These are phyloP conservation scores for Apteryx owenii DNA, from an alignment of 2,113 vertebrate species.

Conservation along the genomic window DNA sequence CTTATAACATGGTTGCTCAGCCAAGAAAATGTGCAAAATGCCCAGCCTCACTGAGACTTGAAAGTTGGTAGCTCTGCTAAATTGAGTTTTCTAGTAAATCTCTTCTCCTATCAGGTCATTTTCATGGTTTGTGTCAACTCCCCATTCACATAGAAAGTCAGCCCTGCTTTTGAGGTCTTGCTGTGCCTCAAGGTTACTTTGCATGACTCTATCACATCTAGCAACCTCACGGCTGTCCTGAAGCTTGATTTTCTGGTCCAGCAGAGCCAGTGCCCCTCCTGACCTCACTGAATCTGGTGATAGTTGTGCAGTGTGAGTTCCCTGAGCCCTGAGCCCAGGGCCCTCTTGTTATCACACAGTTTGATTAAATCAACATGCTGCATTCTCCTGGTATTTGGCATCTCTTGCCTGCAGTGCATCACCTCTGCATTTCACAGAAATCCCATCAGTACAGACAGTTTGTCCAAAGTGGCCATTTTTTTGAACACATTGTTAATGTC, in stretches of 20 bases:
- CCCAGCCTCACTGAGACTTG: not conserved
- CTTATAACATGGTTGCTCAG: not conserved
- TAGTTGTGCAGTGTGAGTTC: rapidly evolving
- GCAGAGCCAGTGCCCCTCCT: not conserved
- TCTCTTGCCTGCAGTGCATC: not conserved
- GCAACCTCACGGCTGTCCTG: conserved; percentile 32
- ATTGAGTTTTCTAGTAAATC: not conserved
- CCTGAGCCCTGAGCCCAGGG: not conserved
- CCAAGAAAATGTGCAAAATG: conserved; percentile 27
- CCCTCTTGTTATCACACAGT: not conserved
- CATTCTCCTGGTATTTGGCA: not conserved
- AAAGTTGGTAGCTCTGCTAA: not conserved
- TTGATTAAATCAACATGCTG: not conserved
- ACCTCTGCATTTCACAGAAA: not conserved
- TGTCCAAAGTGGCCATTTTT: not conserved
- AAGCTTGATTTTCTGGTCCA: conserved; percentile 17
- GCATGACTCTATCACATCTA: conserved; percentile 45
- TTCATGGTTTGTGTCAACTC: not conserved
- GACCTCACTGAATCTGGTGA: not conserved
- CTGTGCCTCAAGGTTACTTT: not conserved
- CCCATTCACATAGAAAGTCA: not conserved
- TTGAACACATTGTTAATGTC: rapidly evolving
- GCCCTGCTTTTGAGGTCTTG: not conserved
- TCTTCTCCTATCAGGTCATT: not conserved
- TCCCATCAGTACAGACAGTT: not conserved